Conservation (phyloP, 2,113 vertebrate genomes). For the Coryphaenoides rupestris region DNA sequence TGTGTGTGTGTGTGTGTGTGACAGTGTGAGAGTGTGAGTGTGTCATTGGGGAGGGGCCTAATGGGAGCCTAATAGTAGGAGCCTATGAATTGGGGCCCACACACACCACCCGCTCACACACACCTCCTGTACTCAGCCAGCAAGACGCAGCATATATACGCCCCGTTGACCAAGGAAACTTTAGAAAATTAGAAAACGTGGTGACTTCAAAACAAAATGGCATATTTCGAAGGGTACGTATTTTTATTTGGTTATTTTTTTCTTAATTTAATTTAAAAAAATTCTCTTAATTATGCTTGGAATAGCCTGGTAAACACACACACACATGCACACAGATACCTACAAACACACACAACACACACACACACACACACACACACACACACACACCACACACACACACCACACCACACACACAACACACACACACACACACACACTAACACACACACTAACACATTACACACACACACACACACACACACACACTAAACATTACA, state of each 20-base stretch:
- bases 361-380: no score
- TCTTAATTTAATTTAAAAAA: neutral
- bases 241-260: neutral
- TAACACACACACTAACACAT: no score
- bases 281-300: neutral
- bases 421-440: no score
- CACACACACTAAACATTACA: no score
- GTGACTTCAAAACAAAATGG: neutral
- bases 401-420: no score
- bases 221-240: conserved; percentile 4
- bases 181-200: neutral
- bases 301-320: no score
- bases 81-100: neutral
- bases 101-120: neutral
- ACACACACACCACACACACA: no score
- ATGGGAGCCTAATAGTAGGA: neutral
- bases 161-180: neutral
- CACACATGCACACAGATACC: no score
- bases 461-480: no score
- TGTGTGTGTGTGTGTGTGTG: no score
- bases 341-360: no score
- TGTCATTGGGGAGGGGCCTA: neutral
- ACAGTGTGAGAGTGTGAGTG: no score
- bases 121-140: neutral
- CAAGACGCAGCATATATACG: neutral